A percentile compares a stretch with the other conserved stretches of the same genome.
Evolutionary conservation across 2,797 vertebrate genomes (phyloP).

Genomic region (Propithecus perrieri): DNA sequence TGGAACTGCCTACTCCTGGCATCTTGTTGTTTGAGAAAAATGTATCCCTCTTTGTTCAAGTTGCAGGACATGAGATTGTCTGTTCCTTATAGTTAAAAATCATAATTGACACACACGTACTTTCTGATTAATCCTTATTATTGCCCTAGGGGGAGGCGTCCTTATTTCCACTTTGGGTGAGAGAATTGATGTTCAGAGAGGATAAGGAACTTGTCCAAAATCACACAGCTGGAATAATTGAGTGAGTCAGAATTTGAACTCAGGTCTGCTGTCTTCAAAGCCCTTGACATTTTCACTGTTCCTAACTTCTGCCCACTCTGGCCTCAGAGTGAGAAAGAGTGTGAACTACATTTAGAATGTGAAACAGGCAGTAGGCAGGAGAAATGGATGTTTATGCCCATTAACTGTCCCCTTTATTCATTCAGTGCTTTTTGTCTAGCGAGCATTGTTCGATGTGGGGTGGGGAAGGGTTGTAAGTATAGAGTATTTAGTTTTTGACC

Average conservation of each 20-base stretch:
- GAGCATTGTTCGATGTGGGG: neutral
- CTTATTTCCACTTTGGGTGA: neutral
- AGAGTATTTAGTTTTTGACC: neutral
- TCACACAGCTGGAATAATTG: neutral
- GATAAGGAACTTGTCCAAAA: neutral
- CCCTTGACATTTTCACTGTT: neutral
- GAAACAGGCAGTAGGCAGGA: neutral
- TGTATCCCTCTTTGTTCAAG: neutral
- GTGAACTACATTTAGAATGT: neutral
- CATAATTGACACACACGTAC: neutral
- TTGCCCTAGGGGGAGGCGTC: neutral
- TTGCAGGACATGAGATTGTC: neutral
- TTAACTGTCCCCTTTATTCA: neutral
- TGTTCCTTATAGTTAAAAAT: neutral
- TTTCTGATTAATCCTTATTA: neutral
- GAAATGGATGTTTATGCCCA: rapidly evolving
- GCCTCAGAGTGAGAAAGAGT: neutral
- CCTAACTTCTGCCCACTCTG: neutral
- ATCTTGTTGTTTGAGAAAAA: neutral
- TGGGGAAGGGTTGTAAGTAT: neutral
- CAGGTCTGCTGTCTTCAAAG: neutral
- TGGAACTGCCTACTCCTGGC: neutral
- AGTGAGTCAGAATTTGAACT: neutral
- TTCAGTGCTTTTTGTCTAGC: neutral
- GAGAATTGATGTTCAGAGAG: neutral